A percentile compares a stretch with the other conserved stretches of the same genome.
phyloP scores from a whole-genome alignment of 2,797 vertebrate species.

The Prunella strophiata region DNA sequence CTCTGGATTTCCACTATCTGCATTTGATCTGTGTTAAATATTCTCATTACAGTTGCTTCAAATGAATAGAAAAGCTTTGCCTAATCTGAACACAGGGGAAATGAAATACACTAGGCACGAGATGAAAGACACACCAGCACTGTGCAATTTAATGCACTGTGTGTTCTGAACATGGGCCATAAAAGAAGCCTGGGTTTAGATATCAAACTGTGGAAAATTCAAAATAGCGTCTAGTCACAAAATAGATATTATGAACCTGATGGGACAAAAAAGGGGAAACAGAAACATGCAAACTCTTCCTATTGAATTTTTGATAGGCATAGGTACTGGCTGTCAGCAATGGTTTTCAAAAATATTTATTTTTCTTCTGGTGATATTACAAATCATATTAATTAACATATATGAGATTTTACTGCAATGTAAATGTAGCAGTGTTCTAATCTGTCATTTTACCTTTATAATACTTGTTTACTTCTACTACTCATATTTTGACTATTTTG shows the following conservation, averaged over 20 bases:
- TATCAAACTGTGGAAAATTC: slow-evolving; percentile 40
- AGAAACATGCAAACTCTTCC: slow-evolving; percentile 38
- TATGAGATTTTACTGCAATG: not conserved
- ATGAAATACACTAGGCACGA: slow-evolving; percentile 67
- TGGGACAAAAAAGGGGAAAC: slow-evolving; percentile 25
- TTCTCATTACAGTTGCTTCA: slow-evolving; percentile 80
- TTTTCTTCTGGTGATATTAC: slow-evolving; percentile 18
- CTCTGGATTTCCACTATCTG: slow-evolving; percentile 68
- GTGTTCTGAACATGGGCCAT: slow-evolving; percentile 44
- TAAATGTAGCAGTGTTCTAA: slow-evolving; percentile 27
- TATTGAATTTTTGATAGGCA: slow-evolving; percentile 9
- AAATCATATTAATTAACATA: slow-evolving; percentile 38
- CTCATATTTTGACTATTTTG: not conserved
- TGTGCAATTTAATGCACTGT: slow-evolving; percentile 51
- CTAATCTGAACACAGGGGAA: slow-evolving; percentile 79
- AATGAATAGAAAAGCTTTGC: slow-evolving; percentile 79
- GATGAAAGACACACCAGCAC: slow-evolving; percentile 68
- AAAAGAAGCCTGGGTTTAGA: slow-evolving; percentile 63
- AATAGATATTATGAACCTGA: slow-evolving; percentile 58
- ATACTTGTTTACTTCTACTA: not conserved
- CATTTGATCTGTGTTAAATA: slow-evolving; percentile 82
- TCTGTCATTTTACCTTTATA: slow-evolving; percentile 6
- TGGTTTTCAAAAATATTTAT: slow-evolving; percentile 28
- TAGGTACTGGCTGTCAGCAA: not conserved
- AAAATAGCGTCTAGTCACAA: slow-evolving; percentile 47